Evolutionary conservation across 35 echinoderm and acorn worm species (phyloP).

Genomic region (Antedon bifida): DNA sequence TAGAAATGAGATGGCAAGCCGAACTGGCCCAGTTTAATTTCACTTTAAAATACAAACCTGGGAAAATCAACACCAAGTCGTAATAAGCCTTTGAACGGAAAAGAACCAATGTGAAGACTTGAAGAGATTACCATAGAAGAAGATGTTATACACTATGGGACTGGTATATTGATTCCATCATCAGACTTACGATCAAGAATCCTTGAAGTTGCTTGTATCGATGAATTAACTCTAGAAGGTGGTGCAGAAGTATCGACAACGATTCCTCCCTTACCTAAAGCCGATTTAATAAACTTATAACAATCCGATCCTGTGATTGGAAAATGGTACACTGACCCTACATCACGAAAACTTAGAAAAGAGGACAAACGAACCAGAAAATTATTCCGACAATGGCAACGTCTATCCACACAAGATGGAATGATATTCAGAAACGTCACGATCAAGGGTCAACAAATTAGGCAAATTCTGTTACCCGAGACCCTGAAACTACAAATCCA

Average conservation of each 20-base stretch:
- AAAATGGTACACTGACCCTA: not conserved
- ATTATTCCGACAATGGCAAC: slow-evolving; percentile 17
- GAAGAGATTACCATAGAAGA: not conserved
- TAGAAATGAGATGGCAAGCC: slow-evolving; percentile 46
- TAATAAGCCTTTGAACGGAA: slow-evolving; percentile 27
- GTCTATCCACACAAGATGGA: not conserved
- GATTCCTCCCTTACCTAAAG: not conserved
- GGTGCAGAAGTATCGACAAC: not conserved
- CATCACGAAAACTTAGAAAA: not conserved
- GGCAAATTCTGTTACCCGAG: not conserved
- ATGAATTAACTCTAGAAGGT: not conserved
- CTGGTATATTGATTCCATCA: not conserved
- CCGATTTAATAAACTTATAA: not conserved
- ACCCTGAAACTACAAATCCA: not conserved
- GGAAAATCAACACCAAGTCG: slow-evolving; percentile 40
- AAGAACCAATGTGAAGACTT: not conserved
- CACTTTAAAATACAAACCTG: slow-evolving; percentile 33
- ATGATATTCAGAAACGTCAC: slow-evolving; percentile 8
- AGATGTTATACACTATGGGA: not conserved
- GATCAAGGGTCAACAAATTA: not conserved
- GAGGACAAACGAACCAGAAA: slow-evolving; percentile 5
- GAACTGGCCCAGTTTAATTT: slow-evolving; percentile 57
- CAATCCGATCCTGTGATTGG: too few species aligned
- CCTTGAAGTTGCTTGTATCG: not conserved
- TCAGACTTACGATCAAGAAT: not conserved